These are phyloP conservation scores for Chymomyza procnemis DNA, from an alignment of 2,888 invertebrate species.

Conservation along the genomic window DNA sequence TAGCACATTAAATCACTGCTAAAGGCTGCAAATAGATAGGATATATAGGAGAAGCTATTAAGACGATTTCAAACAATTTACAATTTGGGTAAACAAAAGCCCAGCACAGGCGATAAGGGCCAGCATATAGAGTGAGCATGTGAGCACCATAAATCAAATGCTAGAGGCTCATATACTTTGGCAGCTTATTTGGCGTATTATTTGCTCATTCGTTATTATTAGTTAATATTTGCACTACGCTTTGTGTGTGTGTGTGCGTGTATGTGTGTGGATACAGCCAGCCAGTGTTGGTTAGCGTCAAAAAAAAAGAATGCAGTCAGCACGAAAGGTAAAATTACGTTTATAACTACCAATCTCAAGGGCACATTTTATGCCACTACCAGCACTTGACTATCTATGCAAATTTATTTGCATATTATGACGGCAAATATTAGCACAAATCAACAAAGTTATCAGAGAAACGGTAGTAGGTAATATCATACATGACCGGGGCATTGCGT, in stretches of 20 bases:
- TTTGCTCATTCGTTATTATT: constrained; percentile 64
- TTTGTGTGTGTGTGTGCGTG: background rate
- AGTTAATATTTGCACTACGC: constrained; percentile 11
- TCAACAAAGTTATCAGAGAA: constrained; percentile 21
- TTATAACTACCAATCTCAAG: background rate
- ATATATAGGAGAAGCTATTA: constrained; percentile 4
- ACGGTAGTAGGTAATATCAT: background rate
- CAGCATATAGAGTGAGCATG: constrained; percentile 37
- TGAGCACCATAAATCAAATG: constrained; percentile 54
- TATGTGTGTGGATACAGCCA: background rate
- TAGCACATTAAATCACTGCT: constrained; percentile 70
- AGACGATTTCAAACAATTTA: constrained; percentile 39
- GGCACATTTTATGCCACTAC: background rate
- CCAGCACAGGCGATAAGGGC: constrained; percentile 44
- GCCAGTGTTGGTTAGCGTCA: background rate
- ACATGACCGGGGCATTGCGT: constrained; percentile 33
- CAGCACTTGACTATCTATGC: background rate
- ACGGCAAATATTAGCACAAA: constrained; percentile 25
- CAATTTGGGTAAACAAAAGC: constrained; percentile 42
- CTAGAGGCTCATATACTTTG: background rate
- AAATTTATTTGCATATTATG: constrained; percentile 3
- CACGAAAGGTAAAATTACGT: background rate
- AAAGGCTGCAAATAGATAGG: constrained; percentile 43
- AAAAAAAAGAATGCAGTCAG: background rate
- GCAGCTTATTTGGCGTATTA: constrained; percentile 43